These are phyloP conservation scores for Cheilosia vernalis DNA, from an alignment of 2,888 invertebrate genomes.

Conservation along the genomic window DNA sequence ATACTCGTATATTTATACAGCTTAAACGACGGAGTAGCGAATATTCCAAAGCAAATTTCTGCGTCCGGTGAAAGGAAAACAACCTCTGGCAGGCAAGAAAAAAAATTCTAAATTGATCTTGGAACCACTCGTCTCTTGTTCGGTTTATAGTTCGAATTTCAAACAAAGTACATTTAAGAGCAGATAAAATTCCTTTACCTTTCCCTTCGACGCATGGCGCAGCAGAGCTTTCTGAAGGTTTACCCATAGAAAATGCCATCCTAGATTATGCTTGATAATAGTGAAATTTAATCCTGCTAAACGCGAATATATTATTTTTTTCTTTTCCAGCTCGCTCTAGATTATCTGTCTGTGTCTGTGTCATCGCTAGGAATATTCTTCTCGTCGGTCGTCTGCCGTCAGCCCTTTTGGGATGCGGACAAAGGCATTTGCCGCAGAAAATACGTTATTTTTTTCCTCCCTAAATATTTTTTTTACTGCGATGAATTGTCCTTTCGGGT, in stretches of 20 bases:
- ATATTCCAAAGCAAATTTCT: background rate
- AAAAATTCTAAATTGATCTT: conserved; percentile 27
- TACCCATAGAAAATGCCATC: conserved; percentile 38
- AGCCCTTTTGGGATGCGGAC: conserved; percentile 46
- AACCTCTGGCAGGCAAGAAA: conserved; percentile 2
- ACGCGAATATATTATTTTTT: conserved; percentile 54
- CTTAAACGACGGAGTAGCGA: background rate
- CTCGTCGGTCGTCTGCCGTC: conserved; percentile 13
- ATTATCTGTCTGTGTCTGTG: conserved; percentile 48
- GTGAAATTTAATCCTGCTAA: conserved; percentile 64
- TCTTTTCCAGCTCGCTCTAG: conserved; percentile 26
- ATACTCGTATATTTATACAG: background rate
- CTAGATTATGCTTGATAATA: conserved; percentile 58
- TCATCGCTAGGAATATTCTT: conserved; percentile 39
- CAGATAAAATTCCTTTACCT: conserved; percentile 42
- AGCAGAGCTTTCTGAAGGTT: conserved; percentile 32
- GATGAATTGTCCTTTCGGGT: conserved; percentile 48
- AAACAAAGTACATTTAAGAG: conserved; percentile 48
- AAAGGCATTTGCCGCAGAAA: conserved; percentile 38
- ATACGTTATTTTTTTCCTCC: background rate
- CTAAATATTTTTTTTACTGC: conserved; percentile 21
- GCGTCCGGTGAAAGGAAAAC: conserved; percentile 1
- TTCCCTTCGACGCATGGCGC: background rate
- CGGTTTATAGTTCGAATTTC: conserved; percentile 34
- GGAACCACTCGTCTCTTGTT: conserved; percentile 44